phyloP scores from a whole-genome alignment of 2,113 vertebrate species.

The Colinus virginianus region DNA sequence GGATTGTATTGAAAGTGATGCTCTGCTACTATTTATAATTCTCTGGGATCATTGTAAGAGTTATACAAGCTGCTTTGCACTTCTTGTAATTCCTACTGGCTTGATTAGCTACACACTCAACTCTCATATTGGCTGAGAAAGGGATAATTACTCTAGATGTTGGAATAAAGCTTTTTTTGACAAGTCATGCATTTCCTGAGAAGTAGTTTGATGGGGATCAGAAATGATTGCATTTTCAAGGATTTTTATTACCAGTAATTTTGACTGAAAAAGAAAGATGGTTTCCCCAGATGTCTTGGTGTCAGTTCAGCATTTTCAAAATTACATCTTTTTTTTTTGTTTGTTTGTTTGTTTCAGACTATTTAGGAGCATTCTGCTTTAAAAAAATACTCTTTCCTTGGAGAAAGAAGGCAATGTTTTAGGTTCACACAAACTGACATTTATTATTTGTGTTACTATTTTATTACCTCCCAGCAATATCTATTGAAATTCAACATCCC shows the following conservation, averaged over 20 bases:
- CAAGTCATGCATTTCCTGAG: conserved; percentile 52
- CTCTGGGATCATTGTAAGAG: neutral
- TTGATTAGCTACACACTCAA: conserved; percentile 5
- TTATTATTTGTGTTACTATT: neutral
- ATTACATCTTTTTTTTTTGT: conserved; percentile 15
- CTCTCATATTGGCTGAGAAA: neutral
- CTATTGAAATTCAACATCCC: neutral
- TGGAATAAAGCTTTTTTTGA: conserved; percentile 37
- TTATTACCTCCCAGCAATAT: neutral
- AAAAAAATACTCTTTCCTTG: too few species aligned
- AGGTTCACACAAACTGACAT: neutral
- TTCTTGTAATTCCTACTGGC: neutral
- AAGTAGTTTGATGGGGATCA: conserved; percentile 14
- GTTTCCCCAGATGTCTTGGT: conserved; percentile 54
- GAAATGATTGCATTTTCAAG: conserved; percentile 55
- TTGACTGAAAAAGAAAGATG: conserved; percentile 52
- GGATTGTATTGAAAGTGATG: neutral
- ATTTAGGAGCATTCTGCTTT: neutral
- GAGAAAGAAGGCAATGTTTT: neutral
- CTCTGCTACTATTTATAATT: neutral
- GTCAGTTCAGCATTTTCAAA: conserved; percentile 54
- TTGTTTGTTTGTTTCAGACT: neutral
- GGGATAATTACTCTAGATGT: conserved; percentile 9
- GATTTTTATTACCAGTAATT: conserved; percentile 43
- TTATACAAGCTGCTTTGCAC: conserved; percentile 2